These are phyloP conservation scores for Clarias fuscus DNA, from an alignment of 2,797 vertebrate species.

Conservation along the genomic window DNA sequence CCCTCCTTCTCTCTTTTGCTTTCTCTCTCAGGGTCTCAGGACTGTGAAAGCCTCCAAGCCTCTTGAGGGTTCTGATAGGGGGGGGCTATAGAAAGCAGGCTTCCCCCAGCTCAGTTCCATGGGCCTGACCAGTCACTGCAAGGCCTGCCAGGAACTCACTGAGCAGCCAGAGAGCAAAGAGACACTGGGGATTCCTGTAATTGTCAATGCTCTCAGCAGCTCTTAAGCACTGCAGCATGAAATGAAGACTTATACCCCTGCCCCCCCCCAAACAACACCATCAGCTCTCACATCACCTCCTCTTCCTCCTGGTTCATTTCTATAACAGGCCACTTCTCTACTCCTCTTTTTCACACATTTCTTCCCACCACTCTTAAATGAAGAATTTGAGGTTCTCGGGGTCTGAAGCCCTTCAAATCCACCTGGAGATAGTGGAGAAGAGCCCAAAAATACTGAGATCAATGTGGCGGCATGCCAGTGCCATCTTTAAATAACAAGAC, in stretches of 20 bases:
- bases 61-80: slow-evolving; percentile 66
- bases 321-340: slow-evolving; percentile 62
- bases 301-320: slow-evolving; percentile 69
- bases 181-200: slow-evolving; percentile 80
- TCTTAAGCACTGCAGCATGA: slow-evolving; percentile 77
- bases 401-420: slow-evolving; percentile 59
- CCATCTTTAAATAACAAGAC: slow-evolving; percentile 55
- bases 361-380: slow-evolving; percentile 68
- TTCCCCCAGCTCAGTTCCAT: slow-evolving; percentile 75
- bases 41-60: slow-evolving; percentile 65
- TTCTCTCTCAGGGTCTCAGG: slow-evolving; percentile 72
- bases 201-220: slow-evolving; percentile 79
- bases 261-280: slow-evolving; percentile 66
- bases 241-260: slow-evolving; percentile 67
- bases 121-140: slow-evolving; percentile 72
- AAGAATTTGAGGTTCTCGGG: slow-evolving; percentile 69
- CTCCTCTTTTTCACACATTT: slow-evolving; percentile 67
- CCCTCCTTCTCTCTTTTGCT: slow-evolving; percentile 65
- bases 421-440: slow-evolving; percentile 63
- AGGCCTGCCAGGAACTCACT: slow-evolving; percentile 70
- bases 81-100: slow-evolving; percentile 76
- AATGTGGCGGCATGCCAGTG: slow-evolving; percentile 56
- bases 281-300: slow-evolving; percentile 66
- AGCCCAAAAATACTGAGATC: slow-evolving; percentile 64
- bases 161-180: slow-evolving; percentile 81